These are phyloP conservation scores for Heliothis virescens DNA, from an alignment of 1,140 invertebrate species.

Conservation along the genomic window DNA sequence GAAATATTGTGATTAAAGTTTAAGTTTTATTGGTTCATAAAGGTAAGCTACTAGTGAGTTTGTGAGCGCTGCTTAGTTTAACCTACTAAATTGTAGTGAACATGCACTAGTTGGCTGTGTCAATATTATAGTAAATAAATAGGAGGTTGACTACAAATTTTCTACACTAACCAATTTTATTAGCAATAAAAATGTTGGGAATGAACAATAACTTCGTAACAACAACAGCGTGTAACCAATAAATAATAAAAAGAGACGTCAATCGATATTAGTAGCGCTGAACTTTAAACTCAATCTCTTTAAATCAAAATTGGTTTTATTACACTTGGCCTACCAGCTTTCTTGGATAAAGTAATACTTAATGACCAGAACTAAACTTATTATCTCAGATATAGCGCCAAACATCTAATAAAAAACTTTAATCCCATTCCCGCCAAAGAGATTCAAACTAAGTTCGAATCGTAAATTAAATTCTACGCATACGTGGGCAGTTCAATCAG, in stretches of 20 bases:
- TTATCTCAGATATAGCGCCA: slow-evolving; percentile 34
- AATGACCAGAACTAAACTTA: slow-evolving; percentile 47
- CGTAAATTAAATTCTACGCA: slow-evolving; percentile 70
- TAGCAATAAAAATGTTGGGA: slow-evolving; percentile 1
- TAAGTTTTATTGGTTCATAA: no score
- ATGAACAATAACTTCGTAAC: slow-evolving; percentile 21
- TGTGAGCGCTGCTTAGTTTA: no score
- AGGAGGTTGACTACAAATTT: no score
- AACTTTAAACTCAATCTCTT: slow-evolving; percentile 39
- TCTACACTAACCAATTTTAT: no score
- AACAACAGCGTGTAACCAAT: slow-evolving; percentile 6
- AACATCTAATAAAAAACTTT: slow-evolving; percentile 49
- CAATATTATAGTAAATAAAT: no score
- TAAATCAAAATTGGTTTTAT: slow-evolving; percentile 42
- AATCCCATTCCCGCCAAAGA: slow-evolving; percentile 52
- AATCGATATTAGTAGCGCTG: neutral
- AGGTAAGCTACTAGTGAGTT: no score
- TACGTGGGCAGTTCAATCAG: slow-evolving; percentile 70
- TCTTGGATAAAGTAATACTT: slow-evolving; percentile 36
- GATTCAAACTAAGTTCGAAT: slow-evolving; percentile 55
- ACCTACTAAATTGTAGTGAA: no score
- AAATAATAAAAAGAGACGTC: slow-evolving; percentile 15
- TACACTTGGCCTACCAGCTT: slow-evolving; percentile 15
- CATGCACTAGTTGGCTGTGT: no score
- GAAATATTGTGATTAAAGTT: slow-evolving; percentile 2